Base-by-base conservation (phyloP, 2,888 invertebrate species). In the Ceraclea dissimilis region DNA sequence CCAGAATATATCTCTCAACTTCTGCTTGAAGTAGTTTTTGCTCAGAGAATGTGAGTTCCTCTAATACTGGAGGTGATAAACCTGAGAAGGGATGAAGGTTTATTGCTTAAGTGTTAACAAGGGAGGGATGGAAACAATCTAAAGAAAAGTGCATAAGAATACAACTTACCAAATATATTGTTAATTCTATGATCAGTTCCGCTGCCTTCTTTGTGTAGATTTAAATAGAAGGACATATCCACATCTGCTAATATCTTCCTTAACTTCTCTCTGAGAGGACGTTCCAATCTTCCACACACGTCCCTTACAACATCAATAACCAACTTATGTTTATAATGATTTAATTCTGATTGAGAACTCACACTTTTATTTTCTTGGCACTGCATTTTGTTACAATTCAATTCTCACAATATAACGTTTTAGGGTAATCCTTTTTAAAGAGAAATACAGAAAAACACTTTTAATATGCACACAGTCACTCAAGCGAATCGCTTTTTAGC, bases 111-210 rank as follows among this genome's bases (percentile, higher is more conserved):
- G n/a, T n/a, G n/a, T 26, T 26, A 26, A 6, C 26, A 26, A 26
- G 5, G 4, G 10, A 6, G 10, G 10, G 10, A 26, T 10, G 4
- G 26, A 6, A 6, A 26, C 10, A 6, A 26, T 26, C 4, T 26
- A 39, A 39, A 39, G n/a, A 39, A 39, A 39, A 39, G 13, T 39
- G 13, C 13, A 39, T 8, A n/a, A n/a, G 2, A 16, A 39, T 2
- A 39, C 13, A 8, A 39, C 63, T 64, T 66, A 76, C 77, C 77
- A 44, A 78, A 63, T 46, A 76, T 62, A 19, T 72, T 71, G 11
- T 74, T 70, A 26, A 75, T 72, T 56, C 72, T 72, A 52, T 75
- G 73, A 66, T 76, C 73, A 16, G 72, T 69, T 10, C 73, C 70
- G 56, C 68, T 72, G 13, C 75, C 64, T 63, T 75, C 64, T 63